These are phyloP conservation scores for Carterocephalus palaemon DNA, from an alignment of 2,888 invertebrate species.

Conservation along the genomic window DNA sequence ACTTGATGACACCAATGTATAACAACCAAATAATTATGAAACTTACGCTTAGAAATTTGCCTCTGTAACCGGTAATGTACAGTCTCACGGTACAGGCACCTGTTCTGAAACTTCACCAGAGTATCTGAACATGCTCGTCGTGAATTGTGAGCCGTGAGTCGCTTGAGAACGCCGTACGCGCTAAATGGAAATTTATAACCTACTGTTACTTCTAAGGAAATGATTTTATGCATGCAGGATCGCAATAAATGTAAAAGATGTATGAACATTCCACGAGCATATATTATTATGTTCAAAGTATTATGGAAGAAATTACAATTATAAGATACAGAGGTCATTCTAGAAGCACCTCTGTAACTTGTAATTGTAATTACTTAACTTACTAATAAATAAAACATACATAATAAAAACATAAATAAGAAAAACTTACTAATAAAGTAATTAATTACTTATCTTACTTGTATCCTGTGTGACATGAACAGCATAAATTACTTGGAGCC, in stretches of 20 bases:
- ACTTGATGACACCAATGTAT: no score
- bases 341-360: no score
- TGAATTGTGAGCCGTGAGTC: slow-evolving; percentile 53
- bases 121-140: slow-evolving; percentile 51
- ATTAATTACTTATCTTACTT: no score
- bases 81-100: slow-evolving; percentile 38
- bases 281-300: not conserved
- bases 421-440: no score
- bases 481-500: no score
- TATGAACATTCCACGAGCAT: not conserved
- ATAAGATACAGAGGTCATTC: no score
- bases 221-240: slow-evolving; percentile 17
- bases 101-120: slow-evolving; percentile 55
- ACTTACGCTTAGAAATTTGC: slow-evolving; percentile 10
- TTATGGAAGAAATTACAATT: no score
- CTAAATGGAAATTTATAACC: slow-evolving; percentile 59
- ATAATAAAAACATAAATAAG: no score
- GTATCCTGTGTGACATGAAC: no score
- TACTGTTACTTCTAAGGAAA: slow-evolving; percentile 10
- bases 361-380: no score
- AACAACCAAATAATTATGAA: no score
- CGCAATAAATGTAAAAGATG: slow-evolving; percentile 13
- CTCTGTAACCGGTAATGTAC: not conserved
- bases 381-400: no score
- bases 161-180: slow-evolving; percentile 46